These are phyloP conservation scores for Acipenser oxyrinchus DNA, from an alignment of 2,797 vertebrate species.

Conservation along the genomic window DNA sequence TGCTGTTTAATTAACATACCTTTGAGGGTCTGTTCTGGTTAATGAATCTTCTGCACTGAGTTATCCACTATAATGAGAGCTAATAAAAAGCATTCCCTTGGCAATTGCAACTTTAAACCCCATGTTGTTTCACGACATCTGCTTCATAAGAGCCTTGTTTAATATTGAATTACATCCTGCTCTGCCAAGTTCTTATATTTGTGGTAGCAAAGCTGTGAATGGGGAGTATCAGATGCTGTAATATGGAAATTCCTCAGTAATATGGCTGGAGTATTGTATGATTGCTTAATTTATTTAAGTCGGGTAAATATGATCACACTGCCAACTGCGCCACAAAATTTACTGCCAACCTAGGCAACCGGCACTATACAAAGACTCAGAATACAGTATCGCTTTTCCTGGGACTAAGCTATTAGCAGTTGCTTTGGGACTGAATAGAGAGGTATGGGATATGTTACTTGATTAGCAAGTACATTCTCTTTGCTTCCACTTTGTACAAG, in stretches of 20 bases:
- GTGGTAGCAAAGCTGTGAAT: constrained; percentile 58
- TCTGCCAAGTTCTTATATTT: constrained; percentile 63
- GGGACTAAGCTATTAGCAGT: constrained; percentile 68
- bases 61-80: constrained; percentile 73
- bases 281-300: constrained; percentile 78
- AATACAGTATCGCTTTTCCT: constrained; percentile 59
- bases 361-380: constrained; percentile 40
- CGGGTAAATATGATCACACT: constrained; percentile 52
- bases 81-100: constrained; percentile 70
- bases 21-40: constrained; percentile 44
- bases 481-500: constrained; percentile 21
- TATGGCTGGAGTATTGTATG: constrained; percentile 60
- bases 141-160: constrained; percentile 64
- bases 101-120: constrained; percentile 52
- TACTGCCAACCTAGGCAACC: constrained; percentile 53
- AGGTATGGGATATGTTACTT: constrained; percentile 42
- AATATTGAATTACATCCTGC: constrained; percentile 71
- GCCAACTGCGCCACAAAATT: constrained; percentile 58
- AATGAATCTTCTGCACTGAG: constrained; percentile 55
- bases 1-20: constrained; percentile 46
- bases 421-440: constrained; percentile 45
- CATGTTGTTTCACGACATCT: constrained; percentile 57
- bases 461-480: constrained; percentile 30
- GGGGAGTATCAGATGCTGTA: constrained; percentile 77
- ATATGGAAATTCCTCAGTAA: constrained; percentile 80